Evolutionary conservation across 2,888 invertebrate species (phyloP).

Genomic region (Drosophila putrida): DNA sequence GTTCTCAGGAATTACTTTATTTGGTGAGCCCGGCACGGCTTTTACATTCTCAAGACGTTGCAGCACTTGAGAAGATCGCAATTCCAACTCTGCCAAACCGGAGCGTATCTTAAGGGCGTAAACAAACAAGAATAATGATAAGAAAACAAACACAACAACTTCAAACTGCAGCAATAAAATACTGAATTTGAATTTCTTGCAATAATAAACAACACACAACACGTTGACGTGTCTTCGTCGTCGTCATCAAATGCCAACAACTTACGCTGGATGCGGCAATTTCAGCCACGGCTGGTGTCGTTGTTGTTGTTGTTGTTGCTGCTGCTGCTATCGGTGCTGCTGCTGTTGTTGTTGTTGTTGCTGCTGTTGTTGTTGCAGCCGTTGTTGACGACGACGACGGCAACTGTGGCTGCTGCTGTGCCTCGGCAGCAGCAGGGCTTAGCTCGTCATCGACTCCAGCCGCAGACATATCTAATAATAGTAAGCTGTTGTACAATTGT

Average conservation of each 20-base stretch:
- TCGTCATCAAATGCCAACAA: slow-evolving; percentile 67
- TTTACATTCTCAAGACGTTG: slow-evolving; percentile 89
- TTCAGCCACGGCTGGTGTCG: slow-evolving; percentile 82
- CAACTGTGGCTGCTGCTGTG: slow-evolving; percentile 21
- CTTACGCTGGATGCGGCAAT: slow-evolving; percentile 85
- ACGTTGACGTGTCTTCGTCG: slow-evolving; percentile 53
- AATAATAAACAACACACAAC: slow-evolving; percentile 4
- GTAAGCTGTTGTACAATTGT: slow-evolving; percentile 31
- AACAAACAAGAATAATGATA: slow-evolving; percentile 29
- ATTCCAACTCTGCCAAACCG: slow-evolving; percentile 88
- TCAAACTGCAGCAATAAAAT: background rate
- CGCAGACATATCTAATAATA: slow-evolving; percentile 61
- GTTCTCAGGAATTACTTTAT: slow-evolving; percentile 25
- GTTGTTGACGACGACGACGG: slow-evolving; percentile 29
- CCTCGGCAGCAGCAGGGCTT: slow-evolving; percentile 49
- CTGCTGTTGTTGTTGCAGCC: slow-evolving; percentile 42
- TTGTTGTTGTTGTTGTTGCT: slow-evolving; percentile 23
- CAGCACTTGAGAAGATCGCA: slow-evolving; percentile 91
- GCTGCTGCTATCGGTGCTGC: slow-evolving; percentile 14
- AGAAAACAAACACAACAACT: background rate
- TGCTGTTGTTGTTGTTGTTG: slow-evolving; percentile 26
- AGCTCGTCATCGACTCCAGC: slow-evolving; percentile 69
- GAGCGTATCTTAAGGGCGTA: slow-evolving; percentile 86
- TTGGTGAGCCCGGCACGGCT: slow-evolving; percentile 61
- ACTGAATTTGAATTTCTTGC: too few relatives aligned